Evolutionary conservation across 1,140 invertebrate genomes (phyloP).

Genomic region (Cydia pomonella): DNA sequence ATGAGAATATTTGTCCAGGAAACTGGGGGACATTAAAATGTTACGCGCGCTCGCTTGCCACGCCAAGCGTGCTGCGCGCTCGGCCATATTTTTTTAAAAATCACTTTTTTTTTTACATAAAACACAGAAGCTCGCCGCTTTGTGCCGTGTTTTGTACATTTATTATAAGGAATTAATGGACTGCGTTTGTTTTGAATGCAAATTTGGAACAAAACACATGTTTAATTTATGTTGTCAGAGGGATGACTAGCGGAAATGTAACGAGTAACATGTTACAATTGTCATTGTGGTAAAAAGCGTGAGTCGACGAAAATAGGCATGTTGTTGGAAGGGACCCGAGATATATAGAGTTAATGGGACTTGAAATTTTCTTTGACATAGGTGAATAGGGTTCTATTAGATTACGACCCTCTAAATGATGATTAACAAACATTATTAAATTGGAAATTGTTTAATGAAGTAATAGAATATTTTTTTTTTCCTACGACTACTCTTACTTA

Average conservation of each 20-base stretch:
- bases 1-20: conserved; percentile 17
- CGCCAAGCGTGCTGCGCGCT: conserved; percentile 57
- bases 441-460: not conserved
- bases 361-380: conserved; percentile 29
- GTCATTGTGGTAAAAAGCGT: conserved; percentile 23
- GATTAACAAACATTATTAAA: not conserved
- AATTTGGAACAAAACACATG: conserved; percentile 18
- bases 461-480: not conserved
- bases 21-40: conserved; percentile 67
- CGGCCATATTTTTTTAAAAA: conserved; percentile 65
- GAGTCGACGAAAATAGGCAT: not conserved
- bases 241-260: conserved; percentile 8
- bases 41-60: conserved; percentile 61
- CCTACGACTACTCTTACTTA: no score
- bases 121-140: conserved; percentile 44
- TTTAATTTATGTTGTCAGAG: conserved; percentile 10
- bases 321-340: not conserved
- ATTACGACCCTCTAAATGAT: conserved; percentile 1
- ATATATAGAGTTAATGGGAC: conserved; percentile 23
- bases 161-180: conserved; percentile 25
- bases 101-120: conserved; percentile 69
- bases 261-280: conserved; percentile 21
- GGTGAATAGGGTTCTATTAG: conserved; percentile 24
- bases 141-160: not conserved
- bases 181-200: conserved; percentile 12